phyloP scores from a whole-genome alignment of 2,888 invertebrate species.

The Clostera curtula region DNA sequence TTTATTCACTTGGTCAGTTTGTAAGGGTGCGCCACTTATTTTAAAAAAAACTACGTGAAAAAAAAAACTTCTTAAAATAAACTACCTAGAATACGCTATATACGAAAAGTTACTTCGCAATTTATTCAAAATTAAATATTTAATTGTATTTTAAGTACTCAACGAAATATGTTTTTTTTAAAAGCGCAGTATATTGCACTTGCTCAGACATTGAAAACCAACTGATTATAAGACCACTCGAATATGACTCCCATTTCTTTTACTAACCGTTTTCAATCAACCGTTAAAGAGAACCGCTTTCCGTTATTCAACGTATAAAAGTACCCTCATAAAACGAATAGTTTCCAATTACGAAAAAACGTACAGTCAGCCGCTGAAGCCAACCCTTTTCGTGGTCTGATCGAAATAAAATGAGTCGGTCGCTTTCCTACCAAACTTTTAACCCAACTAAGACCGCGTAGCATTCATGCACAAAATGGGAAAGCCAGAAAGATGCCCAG shows the following conservation, averaged over 20 bases:
- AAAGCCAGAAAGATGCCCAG: conserved; percentile 64
- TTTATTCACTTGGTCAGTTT: too few relatives aligned
- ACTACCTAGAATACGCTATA: too few relatives aligned
- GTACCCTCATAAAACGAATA: conserved; percentile 23
- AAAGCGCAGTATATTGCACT: too few relatives aligned
- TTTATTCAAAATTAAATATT: too few relatives aligned
- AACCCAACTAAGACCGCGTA: conserved; percentile 40
- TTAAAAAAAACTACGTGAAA: too few relatives aligned
- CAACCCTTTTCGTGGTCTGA: conserved; percentile 38
- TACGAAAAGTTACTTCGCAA: too few relatives aligned
- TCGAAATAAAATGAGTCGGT: conserved; percentile 49
- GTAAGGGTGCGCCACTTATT: too few relatives aligned
- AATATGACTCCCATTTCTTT: neutral
- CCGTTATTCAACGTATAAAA: conserved; percentile 14
- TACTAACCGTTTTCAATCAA: conserved; percentile 14
- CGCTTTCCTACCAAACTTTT: conserved; percentile 50
- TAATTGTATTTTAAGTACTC: too few relatives aligned
- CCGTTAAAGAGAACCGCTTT: conserved; percentile 12
- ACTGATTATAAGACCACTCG: too few relatives aligned
- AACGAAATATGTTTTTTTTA: too few relatives aligned
- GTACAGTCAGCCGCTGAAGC: conserved; percentile 26
- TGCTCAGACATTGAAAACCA: too few relatives aligned
- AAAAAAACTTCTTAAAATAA: too few relatives aligned
- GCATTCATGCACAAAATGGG: conserved; percentile 65
- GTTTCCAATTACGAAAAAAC: conserved; percentile 33